These are phyloP conservation scores for Natrix natrix DNA, from an alignment of 2,797 vertebrate species.

Conservation along the genomic window DNA sequence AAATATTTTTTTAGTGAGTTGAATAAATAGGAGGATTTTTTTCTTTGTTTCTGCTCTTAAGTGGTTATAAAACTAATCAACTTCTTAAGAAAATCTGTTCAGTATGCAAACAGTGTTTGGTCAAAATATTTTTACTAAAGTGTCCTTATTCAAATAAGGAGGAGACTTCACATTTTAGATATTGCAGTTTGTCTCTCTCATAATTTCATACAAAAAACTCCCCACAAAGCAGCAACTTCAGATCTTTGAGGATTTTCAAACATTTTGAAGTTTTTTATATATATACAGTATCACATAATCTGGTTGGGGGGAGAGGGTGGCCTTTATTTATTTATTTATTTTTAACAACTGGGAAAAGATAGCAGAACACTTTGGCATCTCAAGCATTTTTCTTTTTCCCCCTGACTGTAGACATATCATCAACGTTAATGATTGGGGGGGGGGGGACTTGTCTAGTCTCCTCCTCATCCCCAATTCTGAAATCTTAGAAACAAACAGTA, in stretches of 20 bases:
- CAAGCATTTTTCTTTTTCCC: conserved; percentile 54
- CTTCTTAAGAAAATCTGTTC: conserved; percentile 57
- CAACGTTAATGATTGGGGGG: conserved; percentile 70
- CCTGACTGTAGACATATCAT: conserved; percentile 69
- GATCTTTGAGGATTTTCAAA: conserved; percentile 58
- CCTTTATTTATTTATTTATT: not conserved
- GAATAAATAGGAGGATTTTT: conserved; percentile 21
- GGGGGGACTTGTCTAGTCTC: conserved; percentile 62
- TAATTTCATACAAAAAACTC: conserved; percentile 66
- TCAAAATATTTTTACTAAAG: conserved; percentile 49
- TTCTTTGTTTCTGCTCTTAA: conserved; percentile 37
- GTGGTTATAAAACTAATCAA: conserved; percentile 52
- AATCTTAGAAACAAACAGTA: conserved; percentile 75
- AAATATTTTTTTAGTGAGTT: conserved; percentile 6
- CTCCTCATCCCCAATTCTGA: conserved; percentile 64
- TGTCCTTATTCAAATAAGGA: conserved; percentile 32
- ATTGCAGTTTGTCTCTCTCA: conserved; percentile 37
- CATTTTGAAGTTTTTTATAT: conserved; percentile 64
- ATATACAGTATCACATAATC: conserved; percentile 61
- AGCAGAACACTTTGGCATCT: conserved; percentile 65
- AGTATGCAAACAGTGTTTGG: conserved; percentile 43
- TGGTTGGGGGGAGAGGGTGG: conserved; percentile 61
- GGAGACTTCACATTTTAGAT: not conserved
- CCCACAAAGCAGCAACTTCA: conserved; percentile 65
- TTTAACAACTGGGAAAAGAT: conserved; percentile 66